Evolutionary conservation across 2,797 vertebrate species (phyloP).

Genomic region (Esox masquinongy): DNA sequence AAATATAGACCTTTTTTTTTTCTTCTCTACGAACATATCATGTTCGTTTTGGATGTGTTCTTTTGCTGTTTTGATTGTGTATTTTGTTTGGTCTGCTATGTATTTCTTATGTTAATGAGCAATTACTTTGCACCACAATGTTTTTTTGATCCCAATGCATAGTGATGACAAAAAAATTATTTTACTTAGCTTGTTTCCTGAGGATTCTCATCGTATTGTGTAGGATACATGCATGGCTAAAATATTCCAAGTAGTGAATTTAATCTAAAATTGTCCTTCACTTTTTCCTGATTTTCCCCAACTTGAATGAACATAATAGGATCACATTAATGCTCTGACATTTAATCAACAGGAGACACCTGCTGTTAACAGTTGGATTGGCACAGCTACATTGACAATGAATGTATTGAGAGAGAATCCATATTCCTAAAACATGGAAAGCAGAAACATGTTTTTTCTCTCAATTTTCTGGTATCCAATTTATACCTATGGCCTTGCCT

Average conservation of each 20-base stretch:
- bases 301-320: conserved; percentile 68
- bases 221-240: conserved; percentile 52
- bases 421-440: conserved; percentile 46
- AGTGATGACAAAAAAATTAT: no score
- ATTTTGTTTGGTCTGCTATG: no score
- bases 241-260: conserved; percentile 52
- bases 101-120: no score
- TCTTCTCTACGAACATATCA: no score
- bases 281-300: conserved; percentile 45
- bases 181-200: not conserved
- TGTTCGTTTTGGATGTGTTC: no score
- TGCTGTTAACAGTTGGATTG: conserved; percentile 63
- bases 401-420: conserved; percentile 46
- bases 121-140: no score
- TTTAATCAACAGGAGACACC: conserved; percentile 73
- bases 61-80: no score
- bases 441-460: conserved; percentile 3
- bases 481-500: no score
- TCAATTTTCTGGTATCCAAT: no score
- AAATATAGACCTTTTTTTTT: no score
- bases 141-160: no score
- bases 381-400: conserved; percentile 46
- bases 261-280: conserved; percentile 45
- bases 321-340: conserved; percentile 72
- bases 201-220: conserved; percentile 56